phyloP scores from a whole-genome alignment of 2,797 vertebrate genomes.

The Crax fasciolata region DNA sequence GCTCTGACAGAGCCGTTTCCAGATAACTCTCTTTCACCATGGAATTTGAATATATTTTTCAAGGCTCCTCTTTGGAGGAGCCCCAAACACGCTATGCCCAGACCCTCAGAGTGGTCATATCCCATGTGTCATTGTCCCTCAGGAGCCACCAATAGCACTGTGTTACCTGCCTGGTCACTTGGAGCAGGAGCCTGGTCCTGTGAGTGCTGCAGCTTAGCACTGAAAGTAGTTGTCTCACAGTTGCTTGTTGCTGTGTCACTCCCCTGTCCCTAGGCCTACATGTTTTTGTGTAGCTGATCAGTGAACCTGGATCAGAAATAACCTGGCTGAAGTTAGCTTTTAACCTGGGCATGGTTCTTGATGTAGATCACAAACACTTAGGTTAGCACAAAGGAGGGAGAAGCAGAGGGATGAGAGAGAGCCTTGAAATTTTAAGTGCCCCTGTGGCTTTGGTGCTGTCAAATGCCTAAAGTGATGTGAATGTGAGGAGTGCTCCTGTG shows the following conservation, averaged over 20 bases:
- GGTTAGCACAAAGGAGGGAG: neutral
- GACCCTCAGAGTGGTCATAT: rapidly evolving
- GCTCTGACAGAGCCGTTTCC: neutral
- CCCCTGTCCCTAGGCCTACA: slow-evolving; percentile 1
- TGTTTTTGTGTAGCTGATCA: slow-evolving; percentile 14
- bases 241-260: slow-evolving; percentile 38
- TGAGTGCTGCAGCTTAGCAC: rapidly evolving
- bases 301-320: neutral
- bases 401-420: neutral
- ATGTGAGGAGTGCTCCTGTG: neutral
- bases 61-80: neutral
- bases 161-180: rapidly evolving
- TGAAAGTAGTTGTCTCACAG: rapidly evolving
- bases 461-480: neutral
- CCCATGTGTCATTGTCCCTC: rapidly evolving
- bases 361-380: neutral
- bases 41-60: neutral
- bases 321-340: slow-evolving; percentile 13
- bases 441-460: neutral
- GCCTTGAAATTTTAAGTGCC: neutral
- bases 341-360: neutral
- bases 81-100: rapidly evolving
- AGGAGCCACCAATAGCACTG: rapidly evolving
- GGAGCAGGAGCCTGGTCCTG: neutral
- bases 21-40: neutral